Evolutionary conservation across 2,797 vertebrate species (phyloP).

Genomic region (Tokudaia muenninki): DNA sequence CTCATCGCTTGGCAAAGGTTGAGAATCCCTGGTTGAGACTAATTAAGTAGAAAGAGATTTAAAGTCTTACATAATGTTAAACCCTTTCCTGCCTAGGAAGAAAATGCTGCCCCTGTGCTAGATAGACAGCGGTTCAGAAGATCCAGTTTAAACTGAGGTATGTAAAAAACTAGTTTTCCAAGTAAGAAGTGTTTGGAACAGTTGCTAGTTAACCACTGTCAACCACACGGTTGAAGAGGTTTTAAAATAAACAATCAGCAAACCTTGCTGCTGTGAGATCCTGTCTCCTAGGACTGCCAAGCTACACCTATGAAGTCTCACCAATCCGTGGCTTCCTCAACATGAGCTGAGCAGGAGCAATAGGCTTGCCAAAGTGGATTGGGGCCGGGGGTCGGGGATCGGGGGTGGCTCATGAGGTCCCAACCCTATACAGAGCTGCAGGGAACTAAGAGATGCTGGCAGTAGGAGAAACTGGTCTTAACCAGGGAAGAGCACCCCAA

Average conservation of each 20-base stretch:
- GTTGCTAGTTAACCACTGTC: not conserved
- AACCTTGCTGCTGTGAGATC: not conserved
- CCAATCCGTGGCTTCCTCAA: not conserved
- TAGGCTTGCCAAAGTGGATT: not conserved
- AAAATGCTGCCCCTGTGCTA: constrained; percentile 67
- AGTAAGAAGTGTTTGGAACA: not conserved
- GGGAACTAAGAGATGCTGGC: not conserved
- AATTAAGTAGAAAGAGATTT: constrained; percentile 37
- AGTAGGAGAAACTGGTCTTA: not conserved
- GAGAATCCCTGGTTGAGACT: constrained; percentile 78
- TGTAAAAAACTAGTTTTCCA: constrained; percentile 51
- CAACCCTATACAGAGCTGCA: not conserved
- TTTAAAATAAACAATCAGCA: not conserved
- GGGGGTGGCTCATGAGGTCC: no score
- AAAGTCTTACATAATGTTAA: constrained; percentile 69
- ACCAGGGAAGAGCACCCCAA: not conserved
- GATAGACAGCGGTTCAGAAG: constrained; percentile 70
- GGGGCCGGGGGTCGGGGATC: not conserved
- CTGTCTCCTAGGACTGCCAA: not conserved
- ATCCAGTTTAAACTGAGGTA: constrained; percentile 75
- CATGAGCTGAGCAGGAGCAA: not conserved
- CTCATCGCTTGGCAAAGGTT: constrained; percentile 65
- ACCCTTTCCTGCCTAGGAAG: constrained; percentile 80
- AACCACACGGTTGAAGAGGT: not conserved
- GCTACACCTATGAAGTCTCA: not conserved